Conservation (phyloP, 2,113 vertebrate species). For the Gallinago media region DNA sequence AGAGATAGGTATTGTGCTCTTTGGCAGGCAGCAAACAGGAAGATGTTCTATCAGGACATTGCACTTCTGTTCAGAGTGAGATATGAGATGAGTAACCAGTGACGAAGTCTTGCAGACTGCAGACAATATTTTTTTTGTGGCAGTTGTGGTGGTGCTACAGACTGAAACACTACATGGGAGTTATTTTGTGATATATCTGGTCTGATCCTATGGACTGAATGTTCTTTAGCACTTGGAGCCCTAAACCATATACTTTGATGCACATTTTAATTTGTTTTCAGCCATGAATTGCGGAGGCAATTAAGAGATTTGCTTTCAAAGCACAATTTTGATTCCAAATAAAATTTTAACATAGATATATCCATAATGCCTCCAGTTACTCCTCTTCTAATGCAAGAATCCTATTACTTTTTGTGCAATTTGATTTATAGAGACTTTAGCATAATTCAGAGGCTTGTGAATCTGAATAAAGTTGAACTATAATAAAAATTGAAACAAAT, state of each 20-base stretch:
- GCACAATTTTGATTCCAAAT: not conserved
- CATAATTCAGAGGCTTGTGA: not conserved
- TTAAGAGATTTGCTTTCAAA: not conserved
- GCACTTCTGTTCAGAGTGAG: not conserved
- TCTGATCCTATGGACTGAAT: not conserved
- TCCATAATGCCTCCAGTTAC: not conserved
- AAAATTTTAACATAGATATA: not conserved
- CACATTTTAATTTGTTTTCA: not conserved
- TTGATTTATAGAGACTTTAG: not conserved
- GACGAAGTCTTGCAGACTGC: not conserved
- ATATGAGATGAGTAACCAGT: not conserved
- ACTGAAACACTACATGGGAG: not conserved
- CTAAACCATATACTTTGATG: not conserved
- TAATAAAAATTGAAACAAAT: not conserved
- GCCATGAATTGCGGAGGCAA: rapidly evolving
- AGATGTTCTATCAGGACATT: not conserved
- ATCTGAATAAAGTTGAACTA: not conserved
- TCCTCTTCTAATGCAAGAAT: not conserved
- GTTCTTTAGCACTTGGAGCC: not conserved
- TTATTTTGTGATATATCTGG: not conserved
- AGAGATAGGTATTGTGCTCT: not conserved
- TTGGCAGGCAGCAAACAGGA: not conserved
- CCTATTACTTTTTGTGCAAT: not conserved
- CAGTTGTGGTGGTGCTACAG: not conserved
- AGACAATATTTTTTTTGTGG: not conserved